A percentile compares a stretch with the other conserved stretches of the same genome.
Evolutionary conservation across 2,888 invertebrate genomes (phyloP).

Genomic region (Trissolcus brochymenae): DNA sequence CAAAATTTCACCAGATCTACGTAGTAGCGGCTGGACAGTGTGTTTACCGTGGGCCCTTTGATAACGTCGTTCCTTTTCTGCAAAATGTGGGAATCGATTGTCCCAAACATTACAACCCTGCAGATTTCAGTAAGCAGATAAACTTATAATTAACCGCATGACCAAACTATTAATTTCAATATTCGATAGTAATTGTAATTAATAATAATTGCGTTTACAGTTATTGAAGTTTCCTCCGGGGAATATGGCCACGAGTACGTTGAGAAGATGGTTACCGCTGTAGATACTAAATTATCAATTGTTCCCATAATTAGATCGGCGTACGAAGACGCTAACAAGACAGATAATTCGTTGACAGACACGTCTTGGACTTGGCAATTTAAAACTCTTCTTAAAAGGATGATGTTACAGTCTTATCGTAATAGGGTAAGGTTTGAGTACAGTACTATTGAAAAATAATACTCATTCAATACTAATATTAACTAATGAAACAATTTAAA

Average conservation of each 20-base stretch:
- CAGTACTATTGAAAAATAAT: not conserved
- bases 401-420: constrained; percentile 86
- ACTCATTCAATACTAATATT: too few relatives aligned
- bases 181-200: not conserved
- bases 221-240: constrained; percentile 85
- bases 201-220: constrained; percentile 26
- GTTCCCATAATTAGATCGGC: constrained; percentile 58
- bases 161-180: too few relatives aligned
- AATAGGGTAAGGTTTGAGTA: constrained; percentile 79
- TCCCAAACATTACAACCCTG: constrained; percentile 95
- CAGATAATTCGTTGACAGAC: constrained; percentile 77
- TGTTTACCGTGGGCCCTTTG: constrained; percentile 89
- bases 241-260: constrained; percentile 85
- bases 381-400: constrained; percentile 81
- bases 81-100: constrained; percentile 86
- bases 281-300: constrained; percentile 77
- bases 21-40: constrained; percentile 93
- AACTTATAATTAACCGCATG: too few relatives aligned
- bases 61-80: constrained; percentile 89
- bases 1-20: constrained; percentile 94
- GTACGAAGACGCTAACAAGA: constrained; percentile 66
- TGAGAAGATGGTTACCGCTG: constrained; percentile 82
- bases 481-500: not conserved
- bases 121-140: constrained; percentile 88
- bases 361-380: constrained; percentile 84